A percentile compares a stretch with the other conserved stretches of the same genome.
These are phyloP conservation scores for Drosophila parvula DNA, from an alignment of 1,140 invertebrate species.

Conservation along the genomic window DNA sequence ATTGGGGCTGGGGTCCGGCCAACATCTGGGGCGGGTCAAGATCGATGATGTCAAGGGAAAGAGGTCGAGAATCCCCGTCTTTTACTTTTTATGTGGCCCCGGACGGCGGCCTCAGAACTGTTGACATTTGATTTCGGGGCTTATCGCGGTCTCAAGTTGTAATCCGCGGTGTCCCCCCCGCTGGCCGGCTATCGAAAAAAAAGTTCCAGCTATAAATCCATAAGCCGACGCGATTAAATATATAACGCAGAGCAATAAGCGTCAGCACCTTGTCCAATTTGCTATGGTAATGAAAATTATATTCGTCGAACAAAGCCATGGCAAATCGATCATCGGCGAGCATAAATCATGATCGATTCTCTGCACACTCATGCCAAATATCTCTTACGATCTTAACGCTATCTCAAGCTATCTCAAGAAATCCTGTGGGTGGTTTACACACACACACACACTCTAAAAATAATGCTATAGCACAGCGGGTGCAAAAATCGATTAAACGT, in stretches of 20 bases:
- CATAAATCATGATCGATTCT: conserved; percentile 72
- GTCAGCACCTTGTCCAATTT: conserved; percentile 83
- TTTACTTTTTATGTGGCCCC: conserved; percentile 7
- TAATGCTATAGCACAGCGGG: conserved; percentile 59
- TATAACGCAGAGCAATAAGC: conserved; percentile 72
- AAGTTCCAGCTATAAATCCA: conserved; percentile 20
- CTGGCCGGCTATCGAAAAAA: conserved; percentile 41
- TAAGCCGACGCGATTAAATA: conserved; percentile 41
- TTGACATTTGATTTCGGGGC: conserved; percentile 69
- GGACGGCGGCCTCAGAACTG: conserved; percentile 54
- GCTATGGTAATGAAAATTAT: conserved; percentile 82
- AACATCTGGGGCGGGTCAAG: conserved; percentile 75
- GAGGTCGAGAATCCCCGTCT: conserved; percentile 34
- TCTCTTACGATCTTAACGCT: background rate
- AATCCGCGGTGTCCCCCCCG: conserved; percentile 44
- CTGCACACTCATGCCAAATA: conserved; percentile 47
- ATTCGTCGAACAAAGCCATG: conserved; percentile 67
- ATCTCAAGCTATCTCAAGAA: conserved; percentile 10
- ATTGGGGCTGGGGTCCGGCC: conserved; percentile 3
- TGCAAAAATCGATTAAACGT: conserved; percentile 79
- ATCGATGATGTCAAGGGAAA: conserved; percentile 76
- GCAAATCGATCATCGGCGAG: conserved; percentile 63
- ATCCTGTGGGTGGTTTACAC: conserved; percentile 75
- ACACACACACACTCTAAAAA: conserved; percentile 46
- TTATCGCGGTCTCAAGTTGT: conserved; percentile 37